phyloP scores from a whole-genome alignment of 2,113 vertebrate genomes.

The Malurus cyaneus region DNA sequence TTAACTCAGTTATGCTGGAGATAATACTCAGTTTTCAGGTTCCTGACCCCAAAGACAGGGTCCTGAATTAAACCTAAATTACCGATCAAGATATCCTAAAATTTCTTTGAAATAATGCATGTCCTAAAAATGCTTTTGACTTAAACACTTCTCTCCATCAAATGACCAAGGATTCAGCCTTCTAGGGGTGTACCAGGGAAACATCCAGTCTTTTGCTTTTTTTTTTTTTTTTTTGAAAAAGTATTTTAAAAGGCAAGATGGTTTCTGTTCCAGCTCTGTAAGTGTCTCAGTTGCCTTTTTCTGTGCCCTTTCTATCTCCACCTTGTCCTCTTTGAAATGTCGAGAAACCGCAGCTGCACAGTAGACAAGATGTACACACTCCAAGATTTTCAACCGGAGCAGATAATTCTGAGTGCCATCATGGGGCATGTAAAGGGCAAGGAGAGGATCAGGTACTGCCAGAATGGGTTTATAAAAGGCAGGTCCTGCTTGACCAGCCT shows the following conservation, averaged over 20 bases:
- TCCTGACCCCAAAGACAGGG: background rate
- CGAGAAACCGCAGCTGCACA: background rate
- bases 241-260: background rate
- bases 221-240: background rate
- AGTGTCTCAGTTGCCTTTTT: background rate
- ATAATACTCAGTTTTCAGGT: fast-evolving
- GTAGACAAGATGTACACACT: background rate
- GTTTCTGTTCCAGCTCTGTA: background rate
- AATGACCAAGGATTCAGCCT: background rate
- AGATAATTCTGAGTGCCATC: background rate
- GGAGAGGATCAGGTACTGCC: background rate
- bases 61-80: background rate
- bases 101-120: background rate
- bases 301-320: background rate
- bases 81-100: background rate
- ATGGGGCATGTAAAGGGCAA: background rate
- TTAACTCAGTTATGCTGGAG: background rate
- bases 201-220: background rate
- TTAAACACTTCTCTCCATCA: background rate
- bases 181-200: background rate
- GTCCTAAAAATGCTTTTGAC: background rate
- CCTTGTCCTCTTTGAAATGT: background rate
- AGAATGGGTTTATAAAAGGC: background rate
- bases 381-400: background rate
- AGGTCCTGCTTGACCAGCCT: background rate